phyloP scores from a whole-genome alignment of 2,113 vertebrate species.

The Smithornis capensis region DNA sequence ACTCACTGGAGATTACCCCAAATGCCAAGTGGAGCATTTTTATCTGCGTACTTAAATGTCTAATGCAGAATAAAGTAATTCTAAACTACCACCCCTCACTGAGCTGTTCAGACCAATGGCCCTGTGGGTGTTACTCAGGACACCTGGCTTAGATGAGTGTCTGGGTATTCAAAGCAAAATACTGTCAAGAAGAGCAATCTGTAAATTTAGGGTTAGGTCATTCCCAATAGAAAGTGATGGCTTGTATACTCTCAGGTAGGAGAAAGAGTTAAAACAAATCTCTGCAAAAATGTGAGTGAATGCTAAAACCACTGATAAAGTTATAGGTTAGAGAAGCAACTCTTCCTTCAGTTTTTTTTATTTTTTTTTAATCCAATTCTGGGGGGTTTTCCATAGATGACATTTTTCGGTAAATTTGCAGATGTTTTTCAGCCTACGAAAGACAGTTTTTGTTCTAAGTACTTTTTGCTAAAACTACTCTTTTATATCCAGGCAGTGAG shows the following conservation, averaged over 20 bases:
- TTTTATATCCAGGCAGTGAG: not conserved
- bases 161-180: not conserved
- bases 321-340: not conserved
- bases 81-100: not conserved
- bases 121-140: not conserved
- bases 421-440: not conserved
- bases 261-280: not conserved
- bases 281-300: not conserved
- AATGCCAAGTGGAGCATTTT: not conserved
- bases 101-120: not conserved
- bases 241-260: not conserved
- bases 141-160: not conserved
- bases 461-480: not conserved
- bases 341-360: not conserved
- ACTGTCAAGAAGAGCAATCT: not conserved
- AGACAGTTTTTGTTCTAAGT: not conserved
- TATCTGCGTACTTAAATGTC: not conserved
- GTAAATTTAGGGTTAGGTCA: not conserved
- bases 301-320: not conserved
- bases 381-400: not conserved
- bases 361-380: not conserved
- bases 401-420: not conserved
- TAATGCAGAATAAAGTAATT: not conserved
- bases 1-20: not conserved
- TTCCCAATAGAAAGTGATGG: not conserved